Evolutionary conservation across 2,888 invertebrate genomes (phyloP).

Genomic region (Parochlus steinenii): DNA sequence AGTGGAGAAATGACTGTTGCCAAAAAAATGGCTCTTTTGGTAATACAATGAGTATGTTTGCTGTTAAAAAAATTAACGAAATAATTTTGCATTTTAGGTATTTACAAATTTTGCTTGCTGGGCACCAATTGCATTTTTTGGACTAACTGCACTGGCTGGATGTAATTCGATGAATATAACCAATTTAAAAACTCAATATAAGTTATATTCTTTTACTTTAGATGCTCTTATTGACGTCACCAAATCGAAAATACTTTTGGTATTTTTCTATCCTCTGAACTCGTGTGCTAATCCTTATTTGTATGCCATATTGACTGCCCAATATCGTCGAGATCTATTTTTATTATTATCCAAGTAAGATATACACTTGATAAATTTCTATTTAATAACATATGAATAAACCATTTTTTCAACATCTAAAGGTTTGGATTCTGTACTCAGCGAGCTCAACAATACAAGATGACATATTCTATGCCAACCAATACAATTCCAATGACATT

Average conservation of each 20-base stretch:
- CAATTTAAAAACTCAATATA: too few relatives aligned
- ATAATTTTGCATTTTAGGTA: constrained; percentile 22
- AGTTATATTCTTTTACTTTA: too few relatives aligned
- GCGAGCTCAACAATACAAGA: constrained; percentile 33
- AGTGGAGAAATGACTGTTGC: constrained; percentile 59
- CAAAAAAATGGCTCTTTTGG: constrained; percentile 79
- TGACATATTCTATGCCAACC: constrained; percentile 23
- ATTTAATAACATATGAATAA: constrained; percentile 1
- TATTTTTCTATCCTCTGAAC: constrained; percentile 83
- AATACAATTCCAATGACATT: constrained; percentile 14
- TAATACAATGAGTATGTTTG: constrained; percentile 21
- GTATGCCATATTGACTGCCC: constrained; percentile 78
- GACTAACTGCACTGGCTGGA: constrained; percentile 70
- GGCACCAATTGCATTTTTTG: constrained; percentile 82
- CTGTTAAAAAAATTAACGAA: neutral
- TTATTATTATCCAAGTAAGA: constrained; percentile 46
- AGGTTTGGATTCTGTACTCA: constrained; percentile 37
- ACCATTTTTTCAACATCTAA: constrained; percentile 16
- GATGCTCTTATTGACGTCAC: constrained; percentile 69
- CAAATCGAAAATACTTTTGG: constrained; percentile 62
- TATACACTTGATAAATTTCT: neutral
- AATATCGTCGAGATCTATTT: constrained; percentile 62
- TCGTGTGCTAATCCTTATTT: constrained; percentile 86
- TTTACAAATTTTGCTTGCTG: constrained; percentile 72
- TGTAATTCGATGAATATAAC: too few relatives aligned